Percentiles rank a stretch among this genome's conserved stretches.
Evolutionary conservation across 2,888 invertebrate species (phyloP).

Genomic region (Ichneumoninae sp.): DNA sequence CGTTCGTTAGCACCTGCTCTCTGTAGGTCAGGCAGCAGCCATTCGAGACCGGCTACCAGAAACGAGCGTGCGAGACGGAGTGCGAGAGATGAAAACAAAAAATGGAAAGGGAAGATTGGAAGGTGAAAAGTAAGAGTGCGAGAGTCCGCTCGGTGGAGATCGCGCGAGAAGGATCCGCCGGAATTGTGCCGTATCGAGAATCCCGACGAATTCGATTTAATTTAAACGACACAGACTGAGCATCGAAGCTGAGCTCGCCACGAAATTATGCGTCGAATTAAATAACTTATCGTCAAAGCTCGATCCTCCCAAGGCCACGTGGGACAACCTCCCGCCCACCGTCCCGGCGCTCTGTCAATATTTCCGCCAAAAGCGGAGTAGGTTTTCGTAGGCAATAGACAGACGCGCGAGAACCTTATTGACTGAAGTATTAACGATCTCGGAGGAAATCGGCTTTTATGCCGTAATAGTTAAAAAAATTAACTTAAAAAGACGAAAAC

Average conservation of each 20-base stretch:
- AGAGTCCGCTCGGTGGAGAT: neutral
- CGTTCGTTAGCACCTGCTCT: constrained; percentile 76
- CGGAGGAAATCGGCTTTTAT: neutral
- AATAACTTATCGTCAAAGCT: neutral
- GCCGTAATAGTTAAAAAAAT: no score
- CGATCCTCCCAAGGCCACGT: neutral
- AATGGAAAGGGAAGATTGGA: constrained; percentile 54
- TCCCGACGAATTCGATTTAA: neutral
- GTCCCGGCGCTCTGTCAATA: no score
- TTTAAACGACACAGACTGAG: neutral
- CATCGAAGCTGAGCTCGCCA: neutral
- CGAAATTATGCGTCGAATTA: neutral
- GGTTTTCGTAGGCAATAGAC: neutral
- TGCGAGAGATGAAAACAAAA: constrained; percentile 29
- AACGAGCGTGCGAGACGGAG: constrained; percentile 24
- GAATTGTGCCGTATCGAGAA: neutral
- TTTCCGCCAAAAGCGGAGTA: neutral
- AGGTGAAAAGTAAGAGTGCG: constrained; percentile 77
- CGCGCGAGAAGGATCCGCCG: neutral
- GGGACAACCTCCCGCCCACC: neutral
- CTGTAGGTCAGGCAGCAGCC: constrained; percentile 64
- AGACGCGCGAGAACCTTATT: neutral
- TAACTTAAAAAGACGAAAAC: no score
- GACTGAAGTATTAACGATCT: no score
- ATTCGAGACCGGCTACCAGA: constrained; percentile 60